Conservation (phyloP, 1,140 invertebrate species). For the Zaprionus africanus region DNA sequence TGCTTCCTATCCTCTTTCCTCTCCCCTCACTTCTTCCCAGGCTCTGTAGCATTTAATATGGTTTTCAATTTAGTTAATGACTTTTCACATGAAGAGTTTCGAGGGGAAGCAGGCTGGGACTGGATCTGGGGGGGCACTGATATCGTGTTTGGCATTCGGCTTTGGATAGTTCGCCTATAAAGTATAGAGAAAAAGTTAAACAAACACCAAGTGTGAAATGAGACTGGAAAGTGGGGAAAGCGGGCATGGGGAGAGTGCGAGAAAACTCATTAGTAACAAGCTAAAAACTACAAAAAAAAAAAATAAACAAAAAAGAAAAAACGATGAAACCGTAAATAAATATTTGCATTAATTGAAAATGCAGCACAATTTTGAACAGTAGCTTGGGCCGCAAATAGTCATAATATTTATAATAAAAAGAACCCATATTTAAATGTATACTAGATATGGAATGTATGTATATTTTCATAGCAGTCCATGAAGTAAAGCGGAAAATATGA, state of each 20-base stretch:
- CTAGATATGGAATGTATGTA: constrained; percentile 9
- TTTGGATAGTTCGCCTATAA: constrained; percentile 9
- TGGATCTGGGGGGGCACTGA: not conserved
- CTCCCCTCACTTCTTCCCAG: not conserved
- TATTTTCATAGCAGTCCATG: constrained; percentile 54
- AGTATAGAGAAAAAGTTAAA: constrained; percentile 16
- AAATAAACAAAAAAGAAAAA: constrained; percentile 13
- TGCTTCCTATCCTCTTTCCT: not conserved
- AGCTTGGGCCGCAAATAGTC: constrained; percentile 5
- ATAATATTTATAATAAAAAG: constrained; percentile 5
- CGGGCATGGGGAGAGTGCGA: constrained; percentile 9
- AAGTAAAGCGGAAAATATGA: not conserved
- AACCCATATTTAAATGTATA: not conserved
- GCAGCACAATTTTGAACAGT: constrained; percentile 5
- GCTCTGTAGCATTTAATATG: constrained; percentile 55
- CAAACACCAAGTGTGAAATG: constrained; percentile 50
- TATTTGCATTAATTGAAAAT: constrained; percentile 51
- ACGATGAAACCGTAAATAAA: constrained; percentile 22
- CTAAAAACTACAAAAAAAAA: constrained; percentile 2
- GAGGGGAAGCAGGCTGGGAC: no score
- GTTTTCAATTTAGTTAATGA: constrained; percentile 78
- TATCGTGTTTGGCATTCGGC: constrained; percentile 9
- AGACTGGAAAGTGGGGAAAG: constrained; percentile 57
- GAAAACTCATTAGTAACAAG: constrained; percentile 37
- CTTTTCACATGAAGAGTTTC: constrained; percentile 37